Evolutionary conservation across 2,888 invertebrate species (phyloP), one percentile per base, ranked within the genome.

Genomic region (Taenaris catops): DNA sequence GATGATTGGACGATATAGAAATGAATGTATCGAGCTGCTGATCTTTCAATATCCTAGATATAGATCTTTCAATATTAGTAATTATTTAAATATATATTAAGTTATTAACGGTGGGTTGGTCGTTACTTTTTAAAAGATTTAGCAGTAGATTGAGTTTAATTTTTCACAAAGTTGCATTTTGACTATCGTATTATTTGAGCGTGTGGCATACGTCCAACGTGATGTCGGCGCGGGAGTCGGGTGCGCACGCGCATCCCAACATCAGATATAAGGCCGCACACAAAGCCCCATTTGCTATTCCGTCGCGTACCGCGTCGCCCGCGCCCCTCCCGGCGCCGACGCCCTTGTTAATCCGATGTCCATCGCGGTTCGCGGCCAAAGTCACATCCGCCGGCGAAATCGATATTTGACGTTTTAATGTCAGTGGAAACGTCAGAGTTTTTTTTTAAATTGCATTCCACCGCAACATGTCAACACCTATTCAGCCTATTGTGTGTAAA

Each of bases 381-480:
- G 63, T 73, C 55, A 67, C 68, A 76, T 81, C 83, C 84, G 76
- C 54, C 63, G 43, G 48, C 44, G 35, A 39, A 53, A 53, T 52
- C 53, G 47, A 51, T 48, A 51, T 57, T 56, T 55, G 60, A 58
- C 55, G 45, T 54, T 51, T 56, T 65, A 57, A 68, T 63, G 55
- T 48, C 48, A 49, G 54, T 54, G 61, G 69, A 72, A 68, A 75
- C 70, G 59, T 73, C 62, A 59, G 55, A 52, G 50, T 47, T 51
- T 63, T 68, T 69, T 61, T 66, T 63, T 55, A 70, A 76, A 76
- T 75, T 72, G 65, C 64, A 66, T 61, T 58, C 62, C 56, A 69
- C 71, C 66, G 67, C 72, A 79, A 68, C 74, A 65, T 76, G 84
- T 84, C 84, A 84, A 72, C 84, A 79, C 79, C 69, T 74, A 72